Conservation (phyloP, 2,797 vertebrate genomes). For the Natrix natrix region DNA sequence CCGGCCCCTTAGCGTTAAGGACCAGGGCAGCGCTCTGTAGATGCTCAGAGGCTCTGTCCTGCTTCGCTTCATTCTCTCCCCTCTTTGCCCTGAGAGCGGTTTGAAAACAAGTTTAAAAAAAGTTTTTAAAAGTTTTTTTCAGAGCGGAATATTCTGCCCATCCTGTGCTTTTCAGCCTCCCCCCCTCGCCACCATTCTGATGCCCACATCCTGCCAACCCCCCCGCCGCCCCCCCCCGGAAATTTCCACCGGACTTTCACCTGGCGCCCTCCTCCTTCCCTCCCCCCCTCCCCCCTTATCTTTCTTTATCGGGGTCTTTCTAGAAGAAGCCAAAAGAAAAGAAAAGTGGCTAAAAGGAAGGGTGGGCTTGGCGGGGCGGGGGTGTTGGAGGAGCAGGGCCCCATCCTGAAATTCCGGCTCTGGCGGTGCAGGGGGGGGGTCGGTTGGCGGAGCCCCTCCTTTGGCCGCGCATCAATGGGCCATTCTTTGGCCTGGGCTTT, state of each 20-base stretch:
- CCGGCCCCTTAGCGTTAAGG: background rate
- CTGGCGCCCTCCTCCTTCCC: background rate
- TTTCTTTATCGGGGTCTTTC: background rate
- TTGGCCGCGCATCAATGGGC: background rate
- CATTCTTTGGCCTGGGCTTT: background rate
- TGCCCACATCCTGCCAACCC: background rate
- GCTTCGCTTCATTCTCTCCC: background rate
- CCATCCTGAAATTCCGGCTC: background rate
- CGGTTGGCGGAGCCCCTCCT: background rate
- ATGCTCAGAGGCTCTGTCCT: background rate
- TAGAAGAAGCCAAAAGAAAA: background rate
- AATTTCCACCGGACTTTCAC: background rate
- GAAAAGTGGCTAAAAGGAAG: background rate
- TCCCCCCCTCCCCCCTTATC: too few relatives aligned
- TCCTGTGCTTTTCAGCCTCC: background rate
- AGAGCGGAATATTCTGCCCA: too few relatives aligned
- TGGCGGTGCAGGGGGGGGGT: background rate
- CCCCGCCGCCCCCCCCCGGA: background rate
- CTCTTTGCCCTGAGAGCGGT: too few relatives aligned
- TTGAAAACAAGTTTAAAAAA: too few relatives aligned
- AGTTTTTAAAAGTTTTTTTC: background rate
- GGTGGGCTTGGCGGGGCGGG: accelerated
- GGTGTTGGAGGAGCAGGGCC: too few relatives aligned
- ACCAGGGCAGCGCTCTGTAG: background rate
- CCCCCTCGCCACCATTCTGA: background rate